These are phyloP conservation scores for Odontomachus brunneus DNA, from an alignment of 1,140 invertebrate genomes.

Conservation along the genomic window DNA sequence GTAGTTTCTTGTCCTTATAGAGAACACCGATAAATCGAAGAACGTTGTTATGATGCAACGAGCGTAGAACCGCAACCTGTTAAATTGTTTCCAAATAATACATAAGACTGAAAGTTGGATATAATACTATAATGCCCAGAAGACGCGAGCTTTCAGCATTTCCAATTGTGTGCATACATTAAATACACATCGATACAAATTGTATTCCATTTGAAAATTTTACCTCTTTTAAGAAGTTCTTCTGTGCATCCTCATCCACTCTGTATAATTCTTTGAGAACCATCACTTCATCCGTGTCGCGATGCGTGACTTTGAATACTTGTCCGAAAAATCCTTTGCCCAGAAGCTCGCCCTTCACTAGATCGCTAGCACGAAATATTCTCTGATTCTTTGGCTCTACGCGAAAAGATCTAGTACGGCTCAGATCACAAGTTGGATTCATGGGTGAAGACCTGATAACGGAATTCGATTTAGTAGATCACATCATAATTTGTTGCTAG, in stretches of 20 bases:
- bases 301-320: slow-evolving; percentile 95
- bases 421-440: slow-evolving; percentile 88
- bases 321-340: slow-evolving; percentile 98
- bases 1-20: slow-evolving; percentile 96
- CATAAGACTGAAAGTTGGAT: background rate
- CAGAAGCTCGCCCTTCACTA: slow-evolving; percentile 95
- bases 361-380: slow-evolving; percentile 95
- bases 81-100: slow-evolving; percentile 36
- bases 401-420: slow-evolving; percentile 94
- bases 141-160: slow-evolving; percentile 9
- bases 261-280: slow-evolving; percentile 97
- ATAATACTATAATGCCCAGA: background rate
- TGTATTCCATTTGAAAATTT: slow-evolving; percentile 40
- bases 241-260: slow-evolving; percentile 97
- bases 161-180: background rate
- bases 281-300: slow-evolving; percentile 96
- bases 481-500: background rate
- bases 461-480: slow-evolving; percentile 34
- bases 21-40: slow-evolving; percentile 96
- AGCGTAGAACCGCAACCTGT: slow-evolving; percentile 94
- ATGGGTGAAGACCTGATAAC: slow-evolving; percentile 82
- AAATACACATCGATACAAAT: background rate
- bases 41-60: slow-evolving; percentile 95
- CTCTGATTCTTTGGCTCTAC: slow-evolving; percentile 92
- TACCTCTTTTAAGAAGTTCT: slow-evolving; percentile 97